Base-by-base conservation (phyloP, 2,113 vertebrate species). In the Cyphomyrus plagiostoma region DNA sequence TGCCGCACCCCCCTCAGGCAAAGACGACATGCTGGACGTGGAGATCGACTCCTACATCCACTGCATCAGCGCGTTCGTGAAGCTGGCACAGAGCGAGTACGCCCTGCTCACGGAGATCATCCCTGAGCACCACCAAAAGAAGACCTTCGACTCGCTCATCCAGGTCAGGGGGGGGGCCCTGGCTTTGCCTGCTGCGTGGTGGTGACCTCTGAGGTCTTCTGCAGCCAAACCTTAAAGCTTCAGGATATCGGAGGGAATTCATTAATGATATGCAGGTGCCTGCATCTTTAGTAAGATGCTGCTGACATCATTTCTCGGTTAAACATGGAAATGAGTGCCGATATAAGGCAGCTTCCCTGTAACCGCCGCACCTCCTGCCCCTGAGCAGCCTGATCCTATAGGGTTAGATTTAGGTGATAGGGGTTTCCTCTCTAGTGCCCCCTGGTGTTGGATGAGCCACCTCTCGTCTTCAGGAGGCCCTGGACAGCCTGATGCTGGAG, bases 101-200 rank as follows among this genome's bases (percentile, higher is more conserved):
- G 94, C 95, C 90, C 95, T 99, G 30, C 97, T 99, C 92, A 95
- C 92, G 0, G 96, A 97, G 23, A 96, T 99, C 89, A 98, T 99
- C 92, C 98, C 98, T 0, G 98, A 99, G 93, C 98, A 99, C 89
- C 98, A 99, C 92, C 98, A 99, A 96, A 99, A 99, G 93, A 99
- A 98, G 93, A 99, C 98, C 89, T 99, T 99, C 45, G 98, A 99
- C 95, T 99, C 98, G 3, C 96, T 99, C 91, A 99, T 99, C 62
- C 98, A 99, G 98, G 98, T 99, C 62, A 74, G 92, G 2, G 26
- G 4, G 92, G 2, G 26, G 4, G 26, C 50, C 6, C 11, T 23
- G 11, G 30, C n/a, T 80, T 42, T 21, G 35, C 4, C 10, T 7
- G 74, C 15, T 80, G 11, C 4, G 4, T 26, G 1, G 10, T 2